A percentile compares a stretch with the other conserved stretches of the same genome.
These are phyloP conservation scores for Lepetodrilus schrolli DNA, from an alignment of 2,888 invertebrate genomes.

Conservation along the genomic window DNA sequence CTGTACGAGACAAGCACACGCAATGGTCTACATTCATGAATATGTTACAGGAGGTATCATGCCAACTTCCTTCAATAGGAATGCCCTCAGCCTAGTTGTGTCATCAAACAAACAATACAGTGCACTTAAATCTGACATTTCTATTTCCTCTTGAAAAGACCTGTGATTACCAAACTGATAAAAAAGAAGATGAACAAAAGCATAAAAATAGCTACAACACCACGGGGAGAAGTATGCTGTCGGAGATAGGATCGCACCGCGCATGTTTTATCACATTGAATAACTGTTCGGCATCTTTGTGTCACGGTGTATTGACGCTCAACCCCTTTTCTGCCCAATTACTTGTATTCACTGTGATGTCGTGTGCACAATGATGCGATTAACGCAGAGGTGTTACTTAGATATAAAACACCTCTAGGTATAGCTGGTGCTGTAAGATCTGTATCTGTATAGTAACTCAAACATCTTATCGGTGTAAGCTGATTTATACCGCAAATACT, in stretches of 20 bases:
- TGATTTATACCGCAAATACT: neutral
- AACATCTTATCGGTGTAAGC: neutral
- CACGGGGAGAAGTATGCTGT: neutral
- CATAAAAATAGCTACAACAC: neutral
- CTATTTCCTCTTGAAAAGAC: neutral
- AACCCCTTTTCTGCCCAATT: neutral
- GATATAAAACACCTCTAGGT: neutral
- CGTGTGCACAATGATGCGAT: neutral
- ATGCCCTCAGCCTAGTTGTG: too few species aligned
- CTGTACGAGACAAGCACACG: too few species aligned
- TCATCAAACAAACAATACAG: too few species aligned
- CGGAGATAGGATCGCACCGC: neutral
- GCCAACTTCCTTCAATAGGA: too few species aligned
- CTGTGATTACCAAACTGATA: neutral
- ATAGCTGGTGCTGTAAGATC: neutral
- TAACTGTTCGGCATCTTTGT: neutral
- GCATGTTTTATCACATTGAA: neutral
- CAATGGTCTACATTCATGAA: too few species aligned
- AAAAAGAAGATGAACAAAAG: neutral
- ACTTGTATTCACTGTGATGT: neutral
- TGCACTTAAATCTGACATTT: neutral
- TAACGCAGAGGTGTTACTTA: neutral
- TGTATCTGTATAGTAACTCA: neutral
- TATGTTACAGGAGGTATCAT: too few species aligned
- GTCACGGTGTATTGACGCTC: neutral